phyloP scores from a whole-genome alignment of 2,113 vertebrate genomes.

The Ginglymostoma cirratum region DNA sequence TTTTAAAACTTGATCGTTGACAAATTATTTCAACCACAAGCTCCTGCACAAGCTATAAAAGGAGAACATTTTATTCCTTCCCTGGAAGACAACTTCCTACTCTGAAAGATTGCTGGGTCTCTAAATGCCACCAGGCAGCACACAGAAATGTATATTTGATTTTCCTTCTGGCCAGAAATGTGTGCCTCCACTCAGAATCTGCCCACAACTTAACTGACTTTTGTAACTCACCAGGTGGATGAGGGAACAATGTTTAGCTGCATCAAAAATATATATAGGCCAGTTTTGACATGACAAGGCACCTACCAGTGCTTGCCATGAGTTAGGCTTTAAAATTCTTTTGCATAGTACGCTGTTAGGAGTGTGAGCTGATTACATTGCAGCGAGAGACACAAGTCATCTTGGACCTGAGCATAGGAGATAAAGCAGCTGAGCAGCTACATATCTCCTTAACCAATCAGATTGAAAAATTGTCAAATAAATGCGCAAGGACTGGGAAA shows the following conservation, averaged over 20 bases:
- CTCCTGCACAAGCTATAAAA: not conserved
- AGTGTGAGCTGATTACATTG: not conserved
- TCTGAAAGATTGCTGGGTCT: not conserved
- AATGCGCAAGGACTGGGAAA: not conserved
- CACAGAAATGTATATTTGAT: not conserved
- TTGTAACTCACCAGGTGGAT: not conserved
- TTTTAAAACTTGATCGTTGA: not conserved
- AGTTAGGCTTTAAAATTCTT: not conserved
- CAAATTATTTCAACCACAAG: not conserved
- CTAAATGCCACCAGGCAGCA: not conserved
- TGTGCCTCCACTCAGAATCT: not conserved
- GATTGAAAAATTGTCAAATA: not conserved
- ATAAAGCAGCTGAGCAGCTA: not conserved
- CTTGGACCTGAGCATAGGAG: not conserved
- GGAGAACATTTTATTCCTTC: not conserved
- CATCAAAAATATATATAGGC: not conserved
- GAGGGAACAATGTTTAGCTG: not conserved
- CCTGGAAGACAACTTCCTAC: not conserved
- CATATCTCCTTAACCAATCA: not conserved
- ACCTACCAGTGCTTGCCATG: not conserved
- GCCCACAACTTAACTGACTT: not conserved
- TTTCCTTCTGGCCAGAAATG: not conserved
- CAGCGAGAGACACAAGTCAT: not conserved
- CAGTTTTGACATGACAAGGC: not conserved
- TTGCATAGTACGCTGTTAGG: not conserved